Conservation (phyloP, 2,797 vertebrate species). For the Agapornis canus region DNA sequence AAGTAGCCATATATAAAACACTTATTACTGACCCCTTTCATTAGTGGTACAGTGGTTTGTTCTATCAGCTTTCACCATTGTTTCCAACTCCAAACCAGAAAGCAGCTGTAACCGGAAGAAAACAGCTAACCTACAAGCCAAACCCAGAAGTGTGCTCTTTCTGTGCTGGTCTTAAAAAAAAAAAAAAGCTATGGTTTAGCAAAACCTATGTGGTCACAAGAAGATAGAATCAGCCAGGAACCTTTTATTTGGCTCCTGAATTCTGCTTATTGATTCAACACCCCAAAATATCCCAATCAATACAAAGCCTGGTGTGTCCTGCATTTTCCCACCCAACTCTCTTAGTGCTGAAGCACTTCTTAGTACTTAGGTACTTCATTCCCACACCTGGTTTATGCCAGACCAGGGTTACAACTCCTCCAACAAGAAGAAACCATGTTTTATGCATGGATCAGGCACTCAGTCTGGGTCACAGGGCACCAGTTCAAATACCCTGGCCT, state of each 20-base stretch:
- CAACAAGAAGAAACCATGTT: background rate
- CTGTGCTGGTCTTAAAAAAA: background rate
- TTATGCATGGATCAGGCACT: background rate
- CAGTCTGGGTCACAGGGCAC: background rate
- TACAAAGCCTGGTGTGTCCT: rapidly evolving
- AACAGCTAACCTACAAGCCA: background rate
- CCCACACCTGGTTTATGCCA: background rate
- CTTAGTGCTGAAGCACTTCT: background rate
- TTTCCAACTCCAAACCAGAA: background rate
- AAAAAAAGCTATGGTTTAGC: background rate
- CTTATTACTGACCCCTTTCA: background rate
- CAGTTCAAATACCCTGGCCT: background rate
- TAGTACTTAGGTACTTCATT: background rate
- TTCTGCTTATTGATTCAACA: background rate
- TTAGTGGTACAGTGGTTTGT: background rate
- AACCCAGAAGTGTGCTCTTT: background rate
- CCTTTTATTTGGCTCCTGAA: background rate
- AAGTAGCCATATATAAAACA: background rate
- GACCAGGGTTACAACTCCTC: background rate
- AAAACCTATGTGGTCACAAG: background rate
- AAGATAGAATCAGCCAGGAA: background rate
- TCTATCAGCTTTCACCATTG: background rate
- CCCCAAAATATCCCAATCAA: background rate
- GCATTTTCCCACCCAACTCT: background rate
- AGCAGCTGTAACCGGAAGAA: slow-evolving; percentile 20